These are phyloP conservation scores for Neogale vison DNA, from an alignment of 2,113 vertebrate genomes.

Conservation along the genomic window DNA sequence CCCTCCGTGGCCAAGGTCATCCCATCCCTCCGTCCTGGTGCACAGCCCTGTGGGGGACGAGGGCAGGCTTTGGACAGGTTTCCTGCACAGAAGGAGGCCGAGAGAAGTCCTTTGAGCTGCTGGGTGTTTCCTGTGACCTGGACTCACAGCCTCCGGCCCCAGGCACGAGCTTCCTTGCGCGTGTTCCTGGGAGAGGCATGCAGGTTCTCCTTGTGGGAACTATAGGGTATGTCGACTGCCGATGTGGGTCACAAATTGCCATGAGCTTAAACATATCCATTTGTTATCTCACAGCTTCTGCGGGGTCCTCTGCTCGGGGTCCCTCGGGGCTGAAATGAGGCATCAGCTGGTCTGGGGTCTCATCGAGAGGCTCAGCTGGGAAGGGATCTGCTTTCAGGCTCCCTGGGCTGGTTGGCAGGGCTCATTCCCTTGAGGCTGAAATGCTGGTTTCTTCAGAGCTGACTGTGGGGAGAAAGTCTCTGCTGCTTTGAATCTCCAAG, in stretches of 20 bases:
- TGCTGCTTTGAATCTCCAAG: not conserved
- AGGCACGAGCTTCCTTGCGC: accelerated
- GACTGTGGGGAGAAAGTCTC: not conserved
- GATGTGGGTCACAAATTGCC: accelerated
- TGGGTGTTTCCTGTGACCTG: not conserved
- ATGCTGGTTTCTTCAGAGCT: not conserved
- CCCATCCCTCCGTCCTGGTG: not conserved
- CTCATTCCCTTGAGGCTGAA: not conserved
- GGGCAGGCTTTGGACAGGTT: accelerated
- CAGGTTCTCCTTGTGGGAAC: not conserved
- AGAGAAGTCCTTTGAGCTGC: not conserved
- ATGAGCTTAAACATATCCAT: accelerated
- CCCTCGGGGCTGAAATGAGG: not conserved
- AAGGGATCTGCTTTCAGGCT: not conserved
- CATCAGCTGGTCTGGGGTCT: too few species aligned
- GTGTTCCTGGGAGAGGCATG: not conserved
- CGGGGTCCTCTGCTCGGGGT: not conserved
- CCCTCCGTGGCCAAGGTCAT: not conserved
- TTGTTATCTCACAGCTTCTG: not conserved
- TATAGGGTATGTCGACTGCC: accelerated
- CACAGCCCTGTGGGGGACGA: accelerated
- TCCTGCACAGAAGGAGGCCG: not conserved
- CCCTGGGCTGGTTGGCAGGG: not conserved
- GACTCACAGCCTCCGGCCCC: not conserved
- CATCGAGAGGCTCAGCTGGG: not conserved